phyloP scores from a whole-genome alignment of 2,888 invertebrate genomes.

The Eugnorisma glareosa region DNA sequence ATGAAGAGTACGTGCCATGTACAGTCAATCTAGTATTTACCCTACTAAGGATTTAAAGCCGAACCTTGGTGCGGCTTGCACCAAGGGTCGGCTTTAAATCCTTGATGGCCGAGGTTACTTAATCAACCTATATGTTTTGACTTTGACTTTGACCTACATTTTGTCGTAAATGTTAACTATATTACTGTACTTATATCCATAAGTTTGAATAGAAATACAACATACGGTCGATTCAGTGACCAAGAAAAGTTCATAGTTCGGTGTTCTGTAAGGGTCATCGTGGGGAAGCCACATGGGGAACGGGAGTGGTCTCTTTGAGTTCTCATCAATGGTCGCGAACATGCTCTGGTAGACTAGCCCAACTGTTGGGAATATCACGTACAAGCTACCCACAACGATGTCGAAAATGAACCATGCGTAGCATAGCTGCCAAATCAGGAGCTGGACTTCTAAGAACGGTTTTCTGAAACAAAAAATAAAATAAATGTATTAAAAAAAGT shows the following conservation, averaged over 20 bases:
- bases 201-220: conserved; percentile 71
- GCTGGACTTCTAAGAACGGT: conserved; percentile 77
- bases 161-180: not conserved
- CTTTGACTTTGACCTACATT: not conserved
- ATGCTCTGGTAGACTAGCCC: conserved; percentile 75
- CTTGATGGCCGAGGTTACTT: too few species aligned
- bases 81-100: too few species aligned
- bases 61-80: too few species aligned
- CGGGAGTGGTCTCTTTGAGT: conserved; percentile 75
- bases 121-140: too few species aligned
- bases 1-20: too few species aligned
- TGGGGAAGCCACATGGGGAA: conserved; percentile 82
- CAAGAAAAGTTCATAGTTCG: conserved; percentile 81
- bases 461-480: conserved; percentile 71
- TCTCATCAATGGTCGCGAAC: conserved; percentile 75
- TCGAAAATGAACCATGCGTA: conserved; percentile 73
- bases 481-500: too few species aligned
- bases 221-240: conserved; percentile 62
- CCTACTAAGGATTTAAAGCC: too few species aligned
- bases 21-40: too few species aligned
- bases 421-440: conserved; percentile 79
- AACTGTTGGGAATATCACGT: conserved; percentile 67
- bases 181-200: conserved; percentile 73
- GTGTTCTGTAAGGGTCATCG: conserved; percentile 80
- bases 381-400: conserved; percentile 60